phyloP scores from a whole-genome alignment of 2,113 vertebrate species.

The Psittacula cyanocephala region DNA sequence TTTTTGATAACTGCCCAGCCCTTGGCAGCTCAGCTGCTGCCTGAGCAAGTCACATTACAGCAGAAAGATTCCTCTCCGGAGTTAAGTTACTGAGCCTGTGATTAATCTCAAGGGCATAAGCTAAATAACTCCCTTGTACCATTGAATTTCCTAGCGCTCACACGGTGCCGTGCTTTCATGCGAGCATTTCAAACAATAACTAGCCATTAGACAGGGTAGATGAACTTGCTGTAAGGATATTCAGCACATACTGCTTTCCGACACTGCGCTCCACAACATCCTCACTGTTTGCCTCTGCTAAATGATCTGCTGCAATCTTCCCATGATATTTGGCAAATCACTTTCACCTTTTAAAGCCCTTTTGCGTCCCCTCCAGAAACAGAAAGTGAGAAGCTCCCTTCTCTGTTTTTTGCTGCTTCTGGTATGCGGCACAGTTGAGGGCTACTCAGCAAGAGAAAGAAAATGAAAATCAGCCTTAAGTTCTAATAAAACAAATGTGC shows the following conservation, averaged over 20 bases:
- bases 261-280: not conserved
- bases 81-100: not conserved
- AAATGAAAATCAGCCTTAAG: not conserved
- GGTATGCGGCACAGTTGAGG: not conserved
- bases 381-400: not conserved
- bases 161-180: not conserved
- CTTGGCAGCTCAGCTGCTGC: not conserved
- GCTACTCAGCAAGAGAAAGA: not conserved
- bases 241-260: not conserved
- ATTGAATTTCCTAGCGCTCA: not conserved
- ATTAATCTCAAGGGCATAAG: constrained; percentile 39
- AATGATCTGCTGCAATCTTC: not conserved
- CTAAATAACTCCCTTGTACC: constrained; percentile 15
- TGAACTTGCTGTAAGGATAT: not conserved
- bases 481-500: not conserved
- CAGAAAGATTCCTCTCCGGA: not conserved
- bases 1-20: not conserved
- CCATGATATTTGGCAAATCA: not conserved
- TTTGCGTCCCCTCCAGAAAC: not conserved
- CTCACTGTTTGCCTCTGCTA: not conserved
- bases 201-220: constrained; percentile 9
- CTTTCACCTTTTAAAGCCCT: not conserved
- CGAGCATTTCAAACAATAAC: constrained; percentile 32
- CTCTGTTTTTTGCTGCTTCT: not conserved
- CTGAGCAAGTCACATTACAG: not conserved